Evolutionary conservation across 2,888 invertebrate species (phyloP), one percentile per base, ranked within the genome.

Genomic region (Spicauda simplicius): DNA sequence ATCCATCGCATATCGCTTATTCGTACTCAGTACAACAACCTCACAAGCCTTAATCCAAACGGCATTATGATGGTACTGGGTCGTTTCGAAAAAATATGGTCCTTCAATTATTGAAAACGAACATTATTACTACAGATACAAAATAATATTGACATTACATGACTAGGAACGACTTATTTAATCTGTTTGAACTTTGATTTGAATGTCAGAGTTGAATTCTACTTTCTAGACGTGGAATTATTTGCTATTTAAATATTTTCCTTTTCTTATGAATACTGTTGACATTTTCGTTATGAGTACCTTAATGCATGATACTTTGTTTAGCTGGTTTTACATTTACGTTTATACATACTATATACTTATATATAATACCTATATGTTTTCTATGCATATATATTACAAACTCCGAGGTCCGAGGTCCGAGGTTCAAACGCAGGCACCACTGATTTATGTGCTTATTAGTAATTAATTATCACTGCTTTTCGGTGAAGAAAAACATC

Each of bases 21-120:
- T 8, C 19, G 33, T 14, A 0, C 0, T 19, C 16, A 3, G 12
- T 54, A 18, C 2, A 41, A 45, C 62, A 20, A 33, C 33, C 8
- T 6, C 3, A 33, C 14, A 14, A 41, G 14, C 41, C 41, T 41
- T 41, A 25, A 25, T 41, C 14, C 41, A 5, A 41, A 2, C 16
- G 33, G 20, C 54, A 18, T 55, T 63, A 63, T 63, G 62, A 63
- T 54, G 14, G 25, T 16, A 55, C 53, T n/a, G 53, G 25, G 18
- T 45, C 63, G 48, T 63, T 55, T 30, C 63, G 25, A 63, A 63
- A 55, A 63, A 56, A 64, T 64, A 64, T 50, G 64, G 19, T 14
- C 64, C 64, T 48, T 64, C 56, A 64, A 64, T 64, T 56, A 56
- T 64, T 56, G 56, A 56, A 56, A 56, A 64, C 50, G 64, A 54